phyloP scores from a whole-genome alignment of 2,797 vertebrate genomes.

The Simalia tracyae region DNA sequence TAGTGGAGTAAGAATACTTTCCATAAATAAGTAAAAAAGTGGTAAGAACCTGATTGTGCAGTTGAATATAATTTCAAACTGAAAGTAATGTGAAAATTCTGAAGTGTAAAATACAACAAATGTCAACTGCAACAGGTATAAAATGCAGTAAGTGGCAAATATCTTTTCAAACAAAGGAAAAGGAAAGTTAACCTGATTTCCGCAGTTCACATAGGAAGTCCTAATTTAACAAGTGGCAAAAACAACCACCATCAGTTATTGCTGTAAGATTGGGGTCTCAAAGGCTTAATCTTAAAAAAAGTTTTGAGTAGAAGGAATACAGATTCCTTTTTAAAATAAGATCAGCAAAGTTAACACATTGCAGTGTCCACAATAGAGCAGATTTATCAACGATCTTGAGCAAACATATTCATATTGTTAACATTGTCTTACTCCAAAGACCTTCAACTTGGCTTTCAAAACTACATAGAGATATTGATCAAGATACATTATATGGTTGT shows the following conservation, averaged over 20 bases:
- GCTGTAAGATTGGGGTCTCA: background rate
- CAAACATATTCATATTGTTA: background rate
- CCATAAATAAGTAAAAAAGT: background rate
- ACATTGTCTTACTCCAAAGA: background rate
- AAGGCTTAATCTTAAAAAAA: background rate
- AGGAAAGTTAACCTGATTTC: background rate
- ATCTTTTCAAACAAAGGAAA: background rate
- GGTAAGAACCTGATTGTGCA: background rate
- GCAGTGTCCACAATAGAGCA: background rate
- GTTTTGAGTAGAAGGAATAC: background rate
- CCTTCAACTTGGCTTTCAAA: background rate
- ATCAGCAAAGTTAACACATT: background rate
- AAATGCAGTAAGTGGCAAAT: background rate
- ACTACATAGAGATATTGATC: background rate
- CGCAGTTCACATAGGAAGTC: background rate
- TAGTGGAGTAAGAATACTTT: background rate
- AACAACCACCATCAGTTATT: background rate
- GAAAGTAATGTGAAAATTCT: background rate
- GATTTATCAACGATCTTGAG: background rate
- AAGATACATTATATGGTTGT: background rate
- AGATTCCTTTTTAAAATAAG: background rate
- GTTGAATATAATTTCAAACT: background rate
- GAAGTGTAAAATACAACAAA: background rate
- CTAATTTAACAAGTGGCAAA: background rate
- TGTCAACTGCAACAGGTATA: background rate